phyloP scores from a whole-genome alignment of 1,140 invertebrate species.

The Calosoma granatense region DNA sequence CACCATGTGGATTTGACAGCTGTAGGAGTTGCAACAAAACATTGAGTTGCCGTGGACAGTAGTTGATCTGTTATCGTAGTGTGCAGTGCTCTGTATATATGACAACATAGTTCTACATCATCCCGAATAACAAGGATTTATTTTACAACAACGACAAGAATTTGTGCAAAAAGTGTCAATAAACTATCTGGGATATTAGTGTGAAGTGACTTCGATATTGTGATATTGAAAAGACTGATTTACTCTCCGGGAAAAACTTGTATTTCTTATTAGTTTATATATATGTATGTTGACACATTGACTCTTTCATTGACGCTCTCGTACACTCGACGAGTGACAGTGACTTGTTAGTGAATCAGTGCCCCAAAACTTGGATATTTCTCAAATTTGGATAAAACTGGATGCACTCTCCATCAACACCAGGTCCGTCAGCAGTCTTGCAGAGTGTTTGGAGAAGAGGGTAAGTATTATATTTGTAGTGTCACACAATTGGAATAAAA shows the following conservation, averaged over 20 bases:
- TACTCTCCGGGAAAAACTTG: no score
- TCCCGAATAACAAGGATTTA: conserved; percentile 1
- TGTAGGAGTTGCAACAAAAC: no score
- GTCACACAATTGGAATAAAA: no score
- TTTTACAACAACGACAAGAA: background rate
- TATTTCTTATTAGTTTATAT: background rate
- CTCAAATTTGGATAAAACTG: background rate
- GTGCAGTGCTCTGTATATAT: background rate
- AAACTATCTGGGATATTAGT: background rate
- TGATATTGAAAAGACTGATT: conserved; percentile 3
- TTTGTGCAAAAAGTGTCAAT: background rate
- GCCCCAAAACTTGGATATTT: background rate
- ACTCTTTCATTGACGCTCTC: background rate
- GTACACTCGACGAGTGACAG: background rate
- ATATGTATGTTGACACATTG: background rate
- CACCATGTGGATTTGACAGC: conserved; percentile 21
- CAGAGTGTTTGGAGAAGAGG: background rate
- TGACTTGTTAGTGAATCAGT: background rate
- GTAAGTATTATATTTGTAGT: background rate
- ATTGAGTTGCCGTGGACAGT: background rate
- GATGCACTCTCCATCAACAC: background rate
- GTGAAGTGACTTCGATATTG: background rate
- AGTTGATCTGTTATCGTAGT: background rate
- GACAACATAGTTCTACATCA: no score
- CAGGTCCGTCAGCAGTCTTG: background rate